Conservation (phyloP, 2,113 vertebrate genomes). For the Gavialis gangeticus region DNA sequence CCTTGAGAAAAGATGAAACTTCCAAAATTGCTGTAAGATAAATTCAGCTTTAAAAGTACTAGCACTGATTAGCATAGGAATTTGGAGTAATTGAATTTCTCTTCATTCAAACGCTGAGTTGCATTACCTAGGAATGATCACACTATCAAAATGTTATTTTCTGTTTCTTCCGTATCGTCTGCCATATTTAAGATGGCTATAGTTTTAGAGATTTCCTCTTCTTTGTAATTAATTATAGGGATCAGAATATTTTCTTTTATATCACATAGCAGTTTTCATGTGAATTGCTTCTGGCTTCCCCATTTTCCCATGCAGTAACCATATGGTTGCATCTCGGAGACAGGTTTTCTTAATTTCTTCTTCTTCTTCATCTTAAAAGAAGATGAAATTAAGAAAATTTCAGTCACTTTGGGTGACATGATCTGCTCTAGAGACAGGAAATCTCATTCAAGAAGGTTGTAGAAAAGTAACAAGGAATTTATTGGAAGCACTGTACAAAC, state of each 20-base stretch:
- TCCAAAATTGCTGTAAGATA: not conserved
- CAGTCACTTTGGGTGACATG: not conserved
- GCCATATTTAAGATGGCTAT: too few species aligned
- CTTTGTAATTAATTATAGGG: not conserved
- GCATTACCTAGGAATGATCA: not conserved
- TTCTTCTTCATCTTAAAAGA: not conserved
- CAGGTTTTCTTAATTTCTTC: not conserved
- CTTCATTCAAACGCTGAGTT: not conserved
- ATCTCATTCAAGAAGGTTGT: not conserved
- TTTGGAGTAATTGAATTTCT: accelerated
- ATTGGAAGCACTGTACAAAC: not conserved
- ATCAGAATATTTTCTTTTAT: not conserved
- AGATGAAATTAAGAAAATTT: too few species aligned
- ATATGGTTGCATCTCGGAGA: not conserved
- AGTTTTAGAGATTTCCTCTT: too few species aligned
- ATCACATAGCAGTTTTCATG: not conserved
- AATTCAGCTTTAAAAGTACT: not conserved
- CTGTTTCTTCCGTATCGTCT: not conserved
- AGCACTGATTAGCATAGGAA: not conserved
- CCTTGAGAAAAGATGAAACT: not conserved
- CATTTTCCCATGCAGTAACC: not conserved
- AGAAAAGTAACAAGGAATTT: not conserved
- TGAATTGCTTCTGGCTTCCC: not conserved
- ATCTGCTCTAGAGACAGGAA: not conserved
- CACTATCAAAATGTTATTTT: not conserved